Evolutionary conservation across 2,113 vertebrate species (phyloP).

Genomic region (Rhinolophus ferrumequinum): DNA sequence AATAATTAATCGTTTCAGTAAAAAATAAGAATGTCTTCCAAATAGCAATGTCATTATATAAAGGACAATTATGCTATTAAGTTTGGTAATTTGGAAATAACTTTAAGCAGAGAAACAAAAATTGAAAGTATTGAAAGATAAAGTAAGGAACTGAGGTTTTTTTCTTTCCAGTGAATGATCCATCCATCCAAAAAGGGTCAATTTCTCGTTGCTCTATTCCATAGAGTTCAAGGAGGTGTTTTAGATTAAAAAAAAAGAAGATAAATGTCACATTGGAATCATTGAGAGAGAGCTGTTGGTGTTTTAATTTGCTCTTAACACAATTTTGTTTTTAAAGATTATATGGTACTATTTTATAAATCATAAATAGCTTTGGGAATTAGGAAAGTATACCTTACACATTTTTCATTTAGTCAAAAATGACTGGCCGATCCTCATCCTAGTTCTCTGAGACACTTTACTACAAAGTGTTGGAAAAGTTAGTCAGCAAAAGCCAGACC

Average conservation of each 20-base stretch:
- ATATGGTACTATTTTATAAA: not conserved
- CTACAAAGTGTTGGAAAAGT: not conserved
- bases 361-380: constrained; percentile 28
- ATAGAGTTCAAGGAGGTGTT: not conserved
- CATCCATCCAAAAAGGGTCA: not conserved
- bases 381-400: not conserved
- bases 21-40: not conserved
- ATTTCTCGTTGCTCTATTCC: constrained; percentile 9
- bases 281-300: not conserved
- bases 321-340: not conserved
- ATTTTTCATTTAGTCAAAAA: constrained; percentile 37
- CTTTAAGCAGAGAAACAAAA: not conserved
- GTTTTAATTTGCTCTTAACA: constrained; percentile 29
- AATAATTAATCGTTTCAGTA: not conserved
- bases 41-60: not conserved
- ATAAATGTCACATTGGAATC: constrained; percentile 11
- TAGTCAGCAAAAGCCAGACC: not conserved
- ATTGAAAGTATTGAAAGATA: not conserved
- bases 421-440: not conserved
- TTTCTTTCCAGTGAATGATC: constrained; percentile 46
- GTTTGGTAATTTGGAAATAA: constrained; percentile 15
- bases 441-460: not conserved
- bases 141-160: not conserved
- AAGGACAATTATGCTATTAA: not conserved
- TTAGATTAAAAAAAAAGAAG: not conserved